Evolutionary conservation across 2,888 invertebrate species (phyloP).

Genomic region (Zhengitettix transpicula): DNA sequence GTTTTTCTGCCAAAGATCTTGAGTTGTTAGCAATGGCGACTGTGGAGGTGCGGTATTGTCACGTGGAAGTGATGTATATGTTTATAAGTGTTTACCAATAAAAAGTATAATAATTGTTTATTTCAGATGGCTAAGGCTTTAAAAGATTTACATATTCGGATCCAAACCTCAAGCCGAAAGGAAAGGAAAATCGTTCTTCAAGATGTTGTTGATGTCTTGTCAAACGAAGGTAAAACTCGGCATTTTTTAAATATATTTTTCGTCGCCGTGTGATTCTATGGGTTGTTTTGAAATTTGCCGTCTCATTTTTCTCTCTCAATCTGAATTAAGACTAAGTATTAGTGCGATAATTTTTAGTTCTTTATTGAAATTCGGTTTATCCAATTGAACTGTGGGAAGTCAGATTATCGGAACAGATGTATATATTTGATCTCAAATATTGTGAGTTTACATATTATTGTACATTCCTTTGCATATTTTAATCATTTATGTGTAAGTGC

Average conservation of each 20-base stretch:
- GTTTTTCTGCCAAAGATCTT: too few species aligned
- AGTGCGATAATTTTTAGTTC: too few species aligned
- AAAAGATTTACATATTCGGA: slow-evolving; percentile 54
- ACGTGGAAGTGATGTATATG: slow-evolving; percentile 24
- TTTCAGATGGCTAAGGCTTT: slow-evolving; percentile 47
- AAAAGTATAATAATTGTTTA: slow-evolving; percentile 7
- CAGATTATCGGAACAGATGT: too few species aligned
- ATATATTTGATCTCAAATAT: too few species aligned
- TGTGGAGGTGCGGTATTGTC: slow-evolving; percentile 40
- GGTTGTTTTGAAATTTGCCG: too few species aligned
- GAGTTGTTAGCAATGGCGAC: slow-evolving; percentile 39
- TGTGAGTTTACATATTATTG: too few species aligned
- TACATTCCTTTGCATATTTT: too few species aligned
- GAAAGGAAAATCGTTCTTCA: slow-evolving; percentile 48
- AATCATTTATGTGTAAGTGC: too few species aligned
- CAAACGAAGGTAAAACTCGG: slow-evolving; percentile 47
- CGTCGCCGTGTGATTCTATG: background rate
- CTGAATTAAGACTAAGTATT: too few species aligned
- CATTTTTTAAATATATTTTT: background rate
- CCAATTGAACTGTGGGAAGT: too few species aligned
- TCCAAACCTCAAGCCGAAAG: slow-evolving; percentile 55
- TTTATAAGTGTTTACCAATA: slow-evolving; percentile 14
- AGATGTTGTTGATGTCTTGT: slow-evolving; percentile 50
- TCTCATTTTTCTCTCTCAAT: too few species aligned
- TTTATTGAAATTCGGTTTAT: too few species aligned